A percentile compares a stretch with the other conserved stretches of the same genome.
phyloP scores from a whole-genome alignment of 23 tunicate species.

The Styela plicata region DNA sequence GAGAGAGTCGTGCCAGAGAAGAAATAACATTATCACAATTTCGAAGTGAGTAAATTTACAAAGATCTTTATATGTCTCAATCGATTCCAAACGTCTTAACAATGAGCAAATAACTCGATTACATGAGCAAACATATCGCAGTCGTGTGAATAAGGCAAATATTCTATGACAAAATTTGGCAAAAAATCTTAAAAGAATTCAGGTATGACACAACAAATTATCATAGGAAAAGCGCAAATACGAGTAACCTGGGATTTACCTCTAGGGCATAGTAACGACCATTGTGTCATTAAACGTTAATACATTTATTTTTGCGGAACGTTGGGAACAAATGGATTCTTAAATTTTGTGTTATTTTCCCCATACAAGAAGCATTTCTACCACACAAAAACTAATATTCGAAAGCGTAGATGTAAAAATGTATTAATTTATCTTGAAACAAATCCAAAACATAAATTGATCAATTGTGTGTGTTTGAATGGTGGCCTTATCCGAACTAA shows the following conservation, averaged over 20 bases:
- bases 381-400: too few relatives aligned
- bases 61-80: background rate
- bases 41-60: constrained; percentile 13
- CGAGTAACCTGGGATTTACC: background rate
- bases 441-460: too few relatives aligned
- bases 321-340: too few relatives aligned
- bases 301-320: too few relatives aligned
- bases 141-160: background rate
- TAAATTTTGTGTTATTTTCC: too few relatives aligned
- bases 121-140: constrained; percentile 6
- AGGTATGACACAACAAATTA: background rate
- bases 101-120: constrained; percentile 10
- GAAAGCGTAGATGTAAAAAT: too few relatives aligned
- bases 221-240: background rate
- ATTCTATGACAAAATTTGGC: background rate
- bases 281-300: background rate
- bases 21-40: constrained; percentile 23
- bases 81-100: constrained; percentile 1
- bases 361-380: too few relatives aligned
- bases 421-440: too few relatives aligned
- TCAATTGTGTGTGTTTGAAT: too few relatives aligned
- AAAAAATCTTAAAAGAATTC: background rate
- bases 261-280: background rate
- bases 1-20: background rate
- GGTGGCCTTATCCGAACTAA: too few relatives aligned